Conservation (phyloP, 2,888 invertebrate species). For the Junonia oenone region DNA sequence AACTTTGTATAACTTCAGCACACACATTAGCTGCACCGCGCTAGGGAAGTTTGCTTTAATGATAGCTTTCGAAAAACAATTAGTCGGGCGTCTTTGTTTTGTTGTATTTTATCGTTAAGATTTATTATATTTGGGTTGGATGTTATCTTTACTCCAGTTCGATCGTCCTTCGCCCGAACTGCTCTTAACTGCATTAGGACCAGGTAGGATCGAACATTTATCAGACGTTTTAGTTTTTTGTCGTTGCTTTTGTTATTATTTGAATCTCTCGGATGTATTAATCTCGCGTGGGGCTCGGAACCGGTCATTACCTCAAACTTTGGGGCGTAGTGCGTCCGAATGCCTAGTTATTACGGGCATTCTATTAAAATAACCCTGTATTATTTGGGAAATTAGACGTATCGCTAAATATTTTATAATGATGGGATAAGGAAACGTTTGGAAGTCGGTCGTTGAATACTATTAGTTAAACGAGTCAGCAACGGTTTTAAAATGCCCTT, state of each 20-base stretch:
- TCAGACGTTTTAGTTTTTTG: conserved; percentile 73
- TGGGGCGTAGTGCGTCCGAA: conserved; percentile 73
- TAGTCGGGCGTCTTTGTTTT: conserved; percentile 61
- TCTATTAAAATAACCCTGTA: conserved; percentile 73
- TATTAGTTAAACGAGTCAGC: conserved; percentile 44
- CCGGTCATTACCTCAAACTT: conserved; percentile 75
- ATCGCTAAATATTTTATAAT: conserved; percentile 80
- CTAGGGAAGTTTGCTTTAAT: conserved; percentile 56
- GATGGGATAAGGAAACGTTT: conserved; percentile 39
- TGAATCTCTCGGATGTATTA: conserved; percentile 73
- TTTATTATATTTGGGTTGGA: conserved; percentile 74
- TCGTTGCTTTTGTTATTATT: conserved; percentile 68
- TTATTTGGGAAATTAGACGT: conserved; percentile 74
- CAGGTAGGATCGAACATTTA: conserved; percentile 72
- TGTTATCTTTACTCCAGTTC: conserved; percentile 57
- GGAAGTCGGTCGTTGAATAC: conserved; percentile 16
- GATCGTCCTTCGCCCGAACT: conserved; percentile 44
- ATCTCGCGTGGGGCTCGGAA: conserved; percentile 70
- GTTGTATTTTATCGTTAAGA: conserved; percentile 67
- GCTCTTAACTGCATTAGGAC: conserved; percentile 45
- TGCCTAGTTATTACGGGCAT: conserved; percentile 74
- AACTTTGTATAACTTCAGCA: conserved; percentile 30
- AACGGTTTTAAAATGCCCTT: conserved; percentile 36
- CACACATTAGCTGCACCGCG: conserved; percentile 32
- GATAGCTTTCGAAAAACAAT: conserved; percentile 67